These are phyloP conservation scores for Sebastiscus tertius DNA, from an alignment of 2,797 vertebrate genomes.

Conservation along the genomic window DNA sequence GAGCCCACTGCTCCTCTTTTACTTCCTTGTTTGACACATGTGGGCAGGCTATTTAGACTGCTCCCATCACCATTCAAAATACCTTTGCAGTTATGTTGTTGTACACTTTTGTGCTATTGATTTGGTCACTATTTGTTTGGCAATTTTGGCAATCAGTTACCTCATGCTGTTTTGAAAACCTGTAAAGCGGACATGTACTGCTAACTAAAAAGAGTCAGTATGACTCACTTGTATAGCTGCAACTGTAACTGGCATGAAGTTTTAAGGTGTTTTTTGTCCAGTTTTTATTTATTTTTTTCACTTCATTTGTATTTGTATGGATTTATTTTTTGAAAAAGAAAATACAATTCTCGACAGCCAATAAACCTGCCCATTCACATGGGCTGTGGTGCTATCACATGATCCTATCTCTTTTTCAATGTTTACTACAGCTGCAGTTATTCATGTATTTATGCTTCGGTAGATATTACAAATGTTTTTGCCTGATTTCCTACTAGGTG, in stretches of 20 bases:
- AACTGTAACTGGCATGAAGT: constrained; percentile 4
- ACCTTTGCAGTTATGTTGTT: background rate
- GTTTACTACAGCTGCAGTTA: background rate
- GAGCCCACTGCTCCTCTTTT: background rate
- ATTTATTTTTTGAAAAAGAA: constrained; percentile 46
- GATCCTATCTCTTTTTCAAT: background rate
- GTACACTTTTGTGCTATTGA: background rate
- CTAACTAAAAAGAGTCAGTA: background rate
- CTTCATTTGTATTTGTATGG: constrained; percentile 54
- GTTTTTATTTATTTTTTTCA: constrained; percentile 66
- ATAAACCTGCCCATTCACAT: constrained; percentile 55
- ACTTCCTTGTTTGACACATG: background rate
- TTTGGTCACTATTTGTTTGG: constrained; percentile 3
- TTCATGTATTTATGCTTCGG: constrained; percentile 7
- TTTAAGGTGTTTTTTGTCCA: constrained; percentile 42
- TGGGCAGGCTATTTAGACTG: background rate
- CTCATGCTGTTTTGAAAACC: constrained; percentile 36
- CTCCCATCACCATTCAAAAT: background rate
- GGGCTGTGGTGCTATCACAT: constrained; percentile 71
- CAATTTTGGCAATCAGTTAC: constrained; percentile 36
- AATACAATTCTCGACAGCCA: constrained; percentile 41
- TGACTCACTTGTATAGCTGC: constrained; percentile 5
- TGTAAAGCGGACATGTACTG: background rate
- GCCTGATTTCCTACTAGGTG: background rate
- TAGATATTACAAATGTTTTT: background rate